Conservation (phyloP, 2,113 vertebrate species). For the Mormoops blainvillei region DNA sequence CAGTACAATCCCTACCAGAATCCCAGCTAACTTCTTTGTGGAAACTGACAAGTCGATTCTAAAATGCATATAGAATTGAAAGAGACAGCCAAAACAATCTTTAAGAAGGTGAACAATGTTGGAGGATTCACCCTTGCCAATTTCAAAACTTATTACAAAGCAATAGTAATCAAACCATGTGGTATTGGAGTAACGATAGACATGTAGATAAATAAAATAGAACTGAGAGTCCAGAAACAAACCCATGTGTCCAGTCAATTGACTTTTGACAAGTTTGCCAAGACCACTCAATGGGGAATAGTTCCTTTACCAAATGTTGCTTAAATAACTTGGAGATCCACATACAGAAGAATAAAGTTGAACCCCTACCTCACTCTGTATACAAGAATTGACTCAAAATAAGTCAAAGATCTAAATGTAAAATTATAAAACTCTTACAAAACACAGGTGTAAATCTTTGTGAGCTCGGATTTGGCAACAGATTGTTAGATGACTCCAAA, state of each 20-base stretch:
- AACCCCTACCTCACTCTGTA: no score
- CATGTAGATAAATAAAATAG: neutral
- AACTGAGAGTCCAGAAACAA: no score
- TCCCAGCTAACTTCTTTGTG: neutral
- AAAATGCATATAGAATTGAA: neutral
- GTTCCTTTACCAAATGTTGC: neutral
- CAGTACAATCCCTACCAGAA: neutral
- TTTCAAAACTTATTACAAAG: neutral
- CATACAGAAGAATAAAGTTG: neutral
- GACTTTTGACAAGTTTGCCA: neutral
- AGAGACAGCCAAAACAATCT: neutral
- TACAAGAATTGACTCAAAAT: no score
- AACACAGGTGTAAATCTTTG: neutral
- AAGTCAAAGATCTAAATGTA: no score
- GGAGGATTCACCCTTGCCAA: neutral
- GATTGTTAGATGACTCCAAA: no score
- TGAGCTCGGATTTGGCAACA: neutral
- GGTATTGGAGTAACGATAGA: neutral
- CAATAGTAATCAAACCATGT: neutral
- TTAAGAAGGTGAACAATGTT: neutral
- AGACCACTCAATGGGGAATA: neutral
- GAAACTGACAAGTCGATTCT: neutral
- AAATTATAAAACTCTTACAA: neutral
- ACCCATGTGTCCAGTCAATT: no score
- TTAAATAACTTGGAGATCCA: neutral